phyloP scores from a whole-genome alignment of 2,113 vertebrate genomes.

The Ciconia maguari region DNA sequence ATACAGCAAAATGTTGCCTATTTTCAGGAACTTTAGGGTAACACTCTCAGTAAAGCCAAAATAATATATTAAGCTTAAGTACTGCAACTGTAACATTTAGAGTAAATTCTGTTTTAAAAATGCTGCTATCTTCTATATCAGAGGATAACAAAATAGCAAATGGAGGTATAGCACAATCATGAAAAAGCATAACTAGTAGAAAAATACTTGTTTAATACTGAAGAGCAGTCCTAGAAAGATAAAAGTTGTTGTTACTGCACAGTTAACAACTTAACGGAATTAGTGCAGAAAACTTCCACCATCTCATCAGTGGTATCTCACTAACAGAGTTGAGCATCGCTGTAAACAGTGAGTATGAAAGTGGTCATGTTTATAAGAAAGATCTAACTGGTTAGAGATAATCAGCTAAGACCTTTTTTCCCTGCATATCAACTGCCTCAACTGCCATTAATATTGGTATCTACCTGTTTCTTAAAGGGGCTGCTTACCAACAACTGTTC shows the following conservation, averaged over 20 bases:
- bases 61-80: not conserved
- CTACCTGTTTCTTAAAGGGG: not conserved
- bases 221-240: not conserved
- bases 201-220: not conserved
- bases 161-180: not conserved
- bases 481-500: not conserved
- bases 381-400: not conserved
- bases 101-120: not conserved
- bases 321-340: not conserved
- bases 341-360: not conserved
- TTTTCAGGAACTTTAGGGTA: not conserved
- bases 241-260: not conserved
- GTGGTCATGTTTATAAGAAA: not conserved
- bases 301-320: not conserved
- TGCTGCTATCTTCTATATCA: not conserved
- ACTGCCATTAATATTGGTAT: not conserved
- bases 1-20: not conserved
- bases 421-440: not conserved
- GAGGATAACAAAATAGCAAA: not conserved
- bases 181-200: not conserved
- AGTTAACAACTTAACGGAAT: not conserved
- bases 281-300: too few species aligned
- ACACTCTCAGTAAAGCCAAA: not conserved
- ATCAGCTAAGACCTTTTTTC: not conserved
- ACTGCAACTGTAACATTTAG: not conserved